A percentile compares a stretch with the other conserved stretches of the same genome.
phyloP scores from a whole-genome alignment of 2,797 vertebrate genomes.

The Ammospiza maritima region DNA sequence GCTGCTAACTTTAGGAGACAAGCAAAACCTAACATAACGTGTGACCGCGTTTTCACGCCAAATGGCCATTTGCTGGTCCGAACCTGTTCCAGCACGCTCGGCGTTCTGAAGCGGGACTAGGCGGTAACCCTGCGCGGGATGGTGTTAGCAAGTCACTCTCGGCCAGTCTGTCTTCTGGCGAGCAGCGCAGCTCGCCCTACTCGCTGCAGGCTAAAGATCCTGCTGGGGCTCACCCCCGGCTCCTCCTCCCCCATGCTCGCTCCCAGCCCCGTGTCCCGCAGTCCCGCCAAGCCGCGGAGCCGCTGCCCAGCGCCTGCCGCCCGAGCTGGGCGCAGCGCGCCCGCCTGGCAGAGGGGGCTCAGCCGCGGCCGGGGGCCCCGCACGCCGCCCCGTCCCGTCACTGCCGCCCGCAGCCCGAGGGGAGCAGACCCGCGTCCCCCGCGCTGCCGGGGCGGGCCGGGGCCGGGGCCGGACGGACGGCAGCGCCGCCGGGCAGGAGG shows the following conservation, averaged over 20 bases:
- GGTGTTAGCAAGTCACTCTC: no score
- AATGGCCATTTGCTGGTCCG: background rate
- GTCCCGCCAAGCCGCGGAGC: no score
- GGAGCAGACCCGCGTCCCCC: no score
- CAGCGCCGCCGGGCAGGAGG: background rate
- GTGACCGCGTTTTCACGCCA: fast-evolving
- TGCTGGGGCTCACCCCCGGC: fast-evolving
- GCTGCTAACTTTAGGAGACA: fast-evolving
- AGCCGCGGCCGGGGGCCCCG: no score
- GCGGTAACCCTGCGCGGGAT: fast-evolving
- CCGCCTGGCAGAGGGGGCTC: fast-evolving
- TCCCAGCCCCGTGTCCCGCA: background rate
- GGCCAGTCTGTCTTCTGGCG: fast-evolving
- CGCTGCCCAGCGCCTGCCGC: no score
- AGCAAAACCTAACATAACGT: fast-evolving
- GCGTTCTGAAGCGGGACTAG: fast-evolving
- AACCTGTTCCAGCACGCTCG: background rate
- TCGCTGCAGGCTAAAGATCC: no score
- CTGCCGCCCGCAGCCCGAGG: no score
- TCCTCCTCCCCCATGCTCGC: background rate
- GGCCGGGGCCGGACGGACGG: fast-evolving
- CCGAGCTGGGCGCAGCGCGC: no score
- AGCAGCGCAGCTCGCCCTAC: fast-evolving
- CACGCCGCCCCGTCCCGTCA: background rate
- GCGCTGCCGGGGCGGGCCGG: background rate